These are phyloP conservation scores for Sorex maritimensis DNA, from an alignment of 2,797 vertebrate genomes.

Conservation along the genomic window DNA sequence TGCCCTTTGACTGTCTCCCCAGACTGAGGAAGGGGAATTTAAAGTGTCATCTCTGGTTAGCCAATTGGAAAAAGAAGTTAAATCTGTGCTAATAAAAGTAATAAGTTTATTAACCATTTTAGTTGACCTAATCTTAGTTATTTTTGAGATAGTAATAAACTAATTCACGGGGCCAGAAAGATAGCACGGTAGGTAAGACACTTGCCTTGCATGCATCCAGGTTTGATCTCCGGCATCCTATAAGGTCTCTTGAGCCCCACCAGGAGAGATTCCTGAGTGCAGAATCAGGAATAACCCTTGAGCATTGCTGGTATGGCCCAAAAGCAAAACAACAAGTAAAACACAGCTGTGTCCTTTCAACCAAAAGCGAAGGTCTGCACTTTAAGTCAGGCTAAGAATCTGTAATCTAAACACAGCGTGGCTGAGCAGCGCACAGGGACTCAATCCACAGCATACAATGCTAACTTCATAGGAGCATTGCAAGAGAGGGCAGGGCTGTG, in stretches of 20 bases:
- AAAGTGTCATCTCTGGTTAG: neutral
- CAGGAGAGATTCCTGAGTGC: too few species aligned
- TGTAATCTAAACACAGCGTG: neutral
- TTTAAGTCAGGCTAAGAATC: slow-evolving; percentile 20
- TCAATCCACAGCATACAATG: neutral
- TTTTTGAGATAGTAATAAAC: slow-evolving; percentile 19
- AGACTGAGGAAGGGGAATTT: slow-evolving; percentile 23
- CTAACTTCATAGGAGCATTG: neutral
- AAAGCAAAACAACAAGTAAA: too few species aligned
- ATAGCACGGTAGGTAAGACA: too few species aligned
- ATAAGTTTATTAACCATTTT: neutral
- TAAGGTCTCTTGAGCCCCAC: too few species aligned
- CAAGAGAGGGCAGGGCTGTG: too few species aligned
- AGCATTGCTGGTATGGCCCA: too few species aligned
- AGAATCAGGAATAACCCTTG: too few species aligned
- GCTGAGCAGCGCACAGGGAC: neutral
- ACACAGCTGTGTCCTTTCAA: too few species aligned
- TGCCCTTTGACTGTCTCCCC: too few species aligned
- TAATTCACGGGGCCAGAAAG: too few species aligned
- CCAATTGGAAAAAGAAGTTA: slow-evolving; percentile 46
- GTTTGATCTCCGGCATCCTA: too few species aligned
- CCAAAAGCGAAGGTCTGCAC: neutral
- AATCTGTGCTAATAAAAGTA: slow-evolving; percentile 3
- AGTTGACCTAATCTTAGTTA: neutral
- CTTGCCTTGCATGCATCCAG: too few species aligned